phyloP scores from a whole-genome alignment of 2,888 invertebrate species.

The Apotomis betuletana region DNA sequence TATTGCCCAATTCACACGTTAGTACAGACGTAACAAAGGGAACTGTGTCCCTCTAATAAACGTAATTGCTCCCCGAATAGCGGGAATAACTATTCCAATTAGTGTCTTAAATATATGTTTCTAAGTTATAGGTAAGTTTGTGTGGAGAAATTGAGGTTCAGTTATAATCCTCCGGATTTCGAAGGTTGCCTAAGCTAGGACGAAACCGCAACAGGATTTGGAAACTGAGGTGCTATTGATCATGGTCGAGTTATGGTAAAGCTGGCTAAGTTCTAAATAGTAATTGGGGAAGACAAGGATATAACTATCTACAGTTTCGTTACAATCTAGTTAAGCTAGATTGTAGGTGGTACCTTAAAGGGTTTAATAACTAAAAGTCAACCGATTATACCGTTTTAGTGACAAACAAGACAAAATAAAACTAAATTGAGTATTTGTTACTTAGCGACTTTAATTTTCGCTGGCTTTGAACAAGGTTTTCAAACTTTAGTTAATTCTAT shows the following conservation, averaged over 20 bases:
- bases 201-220: conserved; percentile 35
- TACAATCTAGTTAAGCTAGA: no score
- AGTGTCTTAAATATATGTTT: conserved; percentile 47
- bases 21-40: conserved; percentile 62
- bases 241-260: conserved; percentile 31
- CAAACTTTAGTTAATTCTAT: no score
- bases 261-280: conserved; percentile 7
- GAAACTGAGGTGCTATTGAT: conserved; percentile 30
- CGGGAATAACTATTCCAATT: conserved; percentile 65
- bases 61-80: conserved; percentile 64
- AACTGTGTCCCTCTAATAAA: conserved; percentile 66
- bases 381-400: no score
- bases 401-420: no score
- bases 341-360: no score
- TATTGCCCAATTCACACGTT: conserved; percentile 69
- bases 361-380: no score
- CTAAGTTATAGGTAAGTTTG: conserved; percentile 37
- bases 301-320: background rate
- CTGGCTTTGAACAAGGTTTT: no score
- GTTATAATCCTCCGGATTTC: conserved; percentile 37
- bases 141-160: conserved; percentile 34
- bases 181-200: conserved; percentile 34
- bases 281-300: background rate
- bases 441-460: no score
- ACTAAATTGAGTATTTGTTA: no score